These are phyloP conservation scores for Molossus alvarezi DNA, from an alignment of 2,797 vertebrate genomes.

Conservation along the genomic window DNA sequence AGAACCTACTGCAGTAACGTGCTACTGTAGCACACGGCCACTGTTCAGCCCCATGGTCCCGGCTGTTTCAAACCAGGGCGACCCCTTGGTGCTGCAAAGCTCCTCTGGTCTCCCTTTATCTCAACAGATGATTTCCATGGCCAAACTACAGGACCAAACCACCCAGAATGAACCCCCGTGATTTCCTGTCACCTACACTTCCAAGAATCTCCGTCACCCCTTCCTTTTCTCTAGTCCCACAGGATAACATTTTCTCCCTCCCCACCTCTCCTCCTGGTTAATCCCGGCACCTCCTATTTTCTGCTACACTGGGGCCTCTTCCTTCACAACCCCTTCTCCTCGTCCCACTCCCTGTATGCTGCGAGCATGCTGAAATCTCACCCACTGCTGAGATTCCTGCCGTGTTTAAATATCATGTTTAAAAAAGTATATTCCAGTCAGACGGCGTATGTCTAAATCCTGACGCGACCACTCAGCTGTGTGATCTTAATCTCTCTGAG, in stretches of 20 bases:
- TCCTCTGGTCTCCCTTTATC: neutral
- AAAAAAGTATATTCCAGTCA: neutral
- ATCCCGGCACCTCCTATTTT: neutral
- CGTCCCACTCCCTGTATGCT: neutral
- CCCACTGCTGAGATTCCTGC: neutral
- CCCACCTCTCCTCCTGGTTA: too few species aligned
- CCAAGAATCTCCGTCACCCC: neutral
- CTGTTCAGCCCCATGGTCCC: too few species aligned
- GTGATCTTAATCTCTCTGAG: neutral
- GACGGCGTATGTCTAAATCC: neutral
- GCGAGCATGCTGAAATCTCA: neutral
- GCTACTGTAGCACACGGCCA: neutral
- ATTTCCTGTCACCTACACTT: neutral
- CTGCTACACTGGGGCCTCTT: neutral
- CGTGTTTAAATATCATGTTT: neutral
- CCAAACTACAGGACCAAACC: neutral
- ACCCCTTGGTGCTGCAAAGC: accelerated
- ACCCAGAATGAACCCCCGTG: neutral
- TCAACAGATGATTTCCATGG: neutral
- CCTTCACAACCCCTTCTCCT: neutral
- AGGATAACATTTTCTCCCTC: neutral
- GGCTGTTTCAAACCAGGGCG: neutral
- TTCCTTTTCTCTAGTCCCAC: neutral
- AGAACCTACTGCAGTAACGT: neutral
- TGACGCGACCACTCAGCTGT: neutral